phyloP scores from a whole-genome alignment of 1,140 invertebrate species.

The Drosophila truncata region DNA sequence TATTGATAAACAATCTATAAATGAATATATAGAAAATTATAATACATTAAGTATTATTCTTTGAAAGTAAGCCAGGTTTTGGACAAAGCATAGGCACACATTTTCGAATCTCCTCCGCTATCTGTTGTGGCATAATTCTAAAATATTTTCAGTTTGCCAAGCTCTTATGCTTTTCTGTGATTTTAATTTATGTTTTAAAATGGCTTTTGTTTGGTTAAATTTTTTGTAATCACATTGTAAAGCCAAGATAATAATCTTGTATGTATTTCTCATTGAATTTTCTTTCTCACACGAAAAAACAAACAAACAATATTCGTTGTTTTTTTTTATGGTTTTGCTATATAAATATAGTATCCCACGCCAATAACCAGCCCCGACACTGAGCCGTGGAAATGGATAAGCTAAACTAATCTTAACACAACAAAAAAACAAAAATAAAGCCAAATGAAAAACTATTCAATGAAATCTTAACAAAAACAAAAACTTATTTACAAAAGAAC shows the following conservation, averaged over 20 bases:
- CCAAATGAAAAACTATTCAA: constrained; percentile 16
- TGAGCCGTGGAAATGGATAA: constrained; percentile 93
- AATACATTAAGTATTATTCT: neutral
- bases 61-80: neutral
- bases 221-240: constrained; percentile 15
- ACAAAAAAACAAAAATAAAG: constrained; percentile 3
- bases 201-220: constrained; percentile 6
- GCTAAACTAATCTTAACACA: constrained; percentile 76
- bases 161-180: neutral
- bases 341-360: constrained; percentile 90
- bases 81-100: neutral
- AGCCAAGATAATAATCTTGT: constrained; percentile 67
- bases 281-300: constrained; percentile 55
- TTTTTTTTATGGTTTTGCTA: constrained; percentile 9
- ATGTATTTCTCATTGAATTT: constrained; percentile 76
- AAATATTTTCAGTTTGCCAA: constrained; percentile 15
- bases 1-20: neutral
- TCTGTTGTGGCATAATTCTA: constrained; percentile 6
- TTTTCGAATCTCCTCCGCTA: neutral
- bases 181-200: constrained; percentile 8
- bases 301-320: constrained; percentile 32
- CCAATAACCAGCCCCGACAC: constrained; percentile 93
- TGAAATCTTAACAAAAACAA: constrained; percentile 33
- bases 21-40: neutral
- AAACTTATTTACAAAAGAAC: constrained; percentile 17